Evolutionary conservation across 1,140 invertebrate species (phyloP).

Genomic region (Cotesia vestalis): DNA sequence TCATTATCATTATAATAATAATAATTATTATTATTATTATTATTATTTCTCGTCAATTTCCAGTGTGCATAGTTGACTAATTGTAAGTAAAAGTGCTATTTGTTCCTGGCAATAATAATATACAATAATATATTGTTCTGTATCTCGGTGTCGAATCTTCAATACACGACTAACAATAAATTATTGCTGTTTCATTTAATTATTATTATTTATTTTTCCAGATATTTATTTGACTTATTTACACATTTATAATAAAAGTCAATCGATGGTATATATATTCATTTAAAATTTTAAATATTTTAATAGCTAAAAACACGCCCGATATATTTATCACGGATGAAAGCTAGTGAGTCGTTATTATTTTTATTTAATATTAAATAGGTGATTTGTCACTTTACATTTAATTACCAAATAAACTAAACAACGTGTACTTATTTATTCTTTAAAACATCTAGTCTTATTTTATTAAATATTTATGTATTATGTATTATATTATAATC

Average conservation of each 20-base stretch:
- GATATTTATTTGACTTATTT: constrained; percentile 26
- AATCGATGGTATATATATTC: too few relatives aligned
- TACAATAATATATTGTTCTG: constrained; percentile 5
- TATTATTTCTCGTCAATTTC: constrained; percentile 4
- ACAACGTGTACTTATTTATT: background rate
- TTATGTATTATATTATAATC: too few relatives aligned
- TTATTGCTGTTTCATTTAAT: constrained; percentile 1
- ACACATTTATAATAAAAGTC: constrained; percentile 28
- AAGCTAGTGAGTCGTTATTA: too few relatives aligned
- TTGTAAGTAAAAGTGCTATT: background rate
- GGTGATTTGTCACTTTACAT: background rate
- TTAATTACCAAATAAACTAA: constrained; percentile 3
- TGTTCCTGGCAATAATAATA: background rate
- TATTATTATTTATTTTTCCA: constrained; percentile 1
- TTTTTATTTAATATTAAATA: too few relatives aligned
- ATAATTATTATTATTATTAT: too few relatives aligned
- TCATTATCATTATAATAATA: background rate
- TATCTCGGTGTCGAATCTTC: constrained; percentile 4
- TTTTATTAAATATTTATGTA: too few relatives aligned
- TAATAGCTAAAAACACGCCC: too few relatives aligned
- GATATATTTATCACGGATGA: too few relatives aligned
- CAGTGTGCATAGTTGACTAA: constrained; percentile 6
- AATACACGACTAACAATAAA: background rate
- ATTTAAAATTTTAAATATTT: background rate
- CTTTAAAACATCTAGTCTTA: too few relatives aligned